Conservation (phyloP, 23 tunicate genomes). For the Diplosoma virens region DNA sequence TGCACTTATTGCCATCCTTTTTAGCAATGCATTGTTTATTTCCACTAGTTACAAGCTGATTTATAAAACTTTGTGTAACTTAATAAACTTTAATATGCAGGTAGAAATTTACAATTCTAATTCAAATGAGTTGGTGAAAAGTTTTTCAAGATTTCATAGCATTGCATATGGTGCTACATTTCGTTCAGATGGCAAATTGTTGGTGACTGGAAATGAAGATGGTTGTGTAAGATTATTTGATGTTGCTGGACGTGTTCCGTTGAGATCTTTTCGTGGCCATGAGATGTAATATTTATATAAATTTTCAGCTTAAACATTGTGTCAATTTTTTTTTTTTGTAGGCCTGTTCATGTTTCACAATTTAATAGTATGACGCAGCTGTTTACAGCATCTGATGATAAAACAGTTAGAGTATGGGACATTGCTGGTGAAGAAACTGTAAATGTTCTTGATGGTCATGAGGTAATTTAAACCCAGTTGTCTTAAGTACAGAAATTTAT, state of each 20-base stretch:
- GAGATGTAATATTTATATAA: constrained; percentile 43
- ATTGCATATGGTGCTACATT: constrained; percentile 72
- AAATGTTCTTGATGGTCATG: constrained; percentile 35
- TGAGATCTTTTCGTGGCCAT: constrained; percentile 80
- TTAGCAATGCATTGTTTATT: too few relatives aligned
- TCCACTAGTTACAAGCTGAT: too few relatives aligned
- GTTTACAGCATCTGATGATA: constrained; percentile 73
- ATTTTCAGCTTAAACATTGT: too few relatives aligned
- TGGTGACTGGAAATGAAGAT: constrained; percentile 86
- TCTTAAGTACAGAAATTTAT: not conserved
- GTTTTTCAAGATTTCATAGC: constrained; percentile 68
- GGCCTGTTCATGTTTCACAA: constrained; percentile 68
- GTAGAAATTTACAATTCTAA: constrained; percentile 50
- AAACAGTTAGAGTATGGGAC: constrained; percentile 76
- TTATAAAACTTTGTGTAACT: too few relatives aligned
- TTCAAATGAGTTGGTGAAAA: constrained; percentile 48
- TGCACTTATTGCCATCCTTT: too few relatives aligned
- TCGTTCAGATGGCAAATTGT: constrained; percentile 70
- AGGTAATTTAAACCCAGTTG: constrained; percentile 19
- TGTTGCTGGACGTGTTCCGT: constrained; percentile 51
- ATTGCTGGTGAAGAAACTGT: constrained; percentile 63
- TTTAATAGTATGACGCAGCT: constrained; percentile 53
- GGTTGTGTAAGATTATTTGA: constrained; percentile 58
- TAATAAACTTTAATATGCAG: constrained; percentile 2
- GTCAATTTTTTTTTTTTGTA: too few relatives aligned